These are phyloP conservation scores for Ctenosaura bakeri DNA, from an alignment of 2,797 vertebrate species.

Conservation along the genomic window DNA sequence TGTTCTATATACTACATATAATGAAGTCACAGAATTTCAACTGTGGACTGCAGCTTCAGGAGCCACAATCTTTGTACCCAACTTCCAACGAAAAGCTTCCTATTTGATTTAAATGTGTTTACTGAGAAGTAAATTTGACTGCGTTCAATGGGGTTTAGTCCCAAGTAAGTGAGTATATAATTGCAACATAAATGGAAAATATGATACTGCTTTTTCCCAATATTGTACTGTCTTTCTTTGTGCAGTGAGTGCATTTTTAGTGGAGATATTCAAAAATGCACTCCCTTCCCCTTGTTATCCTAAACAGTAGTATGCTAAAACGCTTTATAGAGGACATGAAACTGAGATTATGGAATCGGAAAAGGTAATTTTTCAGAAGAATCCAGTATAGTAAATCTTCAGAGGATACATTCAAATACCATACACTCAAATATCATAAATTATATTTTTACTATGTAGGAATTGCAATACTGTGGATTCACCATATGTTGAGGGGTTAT, in stretches of 20 bases:
- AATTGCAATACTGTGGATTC: constrained; percentile 53
- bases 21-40: background rate
- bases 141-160: too few species aligned
- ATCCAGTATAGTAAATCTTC: constrained; percentile 48
- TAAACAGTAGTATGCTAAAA: constrained; percentile 27
- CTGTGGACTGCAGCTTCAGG: background rate
- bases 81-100: background rate
- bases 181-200: too few species aligned
- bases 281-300: background rate
- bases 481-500: constrained; percentile 42
- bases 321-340: constrained; percentile 29
- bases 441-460: constrained; percentile 53
- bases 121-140: too few species aligned
- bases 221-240: too few species aligned
- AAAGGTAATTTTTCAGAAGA: constrained; percentile 61
- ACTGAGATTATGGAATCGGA: constrained; percentile 45
- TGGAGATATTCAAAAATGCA: too few species aligned
- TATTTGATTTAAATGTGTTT: too few species aligned
- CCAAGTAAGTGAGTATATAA: too few species aligned
- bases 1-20: too few species aligned
- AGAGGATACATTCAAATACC: background rate
- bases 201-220: too few species aligned
- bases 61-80: too few species aligned
- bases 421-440: constrained; percentile 46
- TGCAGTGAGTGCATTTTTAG: too few species aligned